Conservation (phyloP, 2,888 invertebrate species). For the Drosophila neonasuta region DNA sequence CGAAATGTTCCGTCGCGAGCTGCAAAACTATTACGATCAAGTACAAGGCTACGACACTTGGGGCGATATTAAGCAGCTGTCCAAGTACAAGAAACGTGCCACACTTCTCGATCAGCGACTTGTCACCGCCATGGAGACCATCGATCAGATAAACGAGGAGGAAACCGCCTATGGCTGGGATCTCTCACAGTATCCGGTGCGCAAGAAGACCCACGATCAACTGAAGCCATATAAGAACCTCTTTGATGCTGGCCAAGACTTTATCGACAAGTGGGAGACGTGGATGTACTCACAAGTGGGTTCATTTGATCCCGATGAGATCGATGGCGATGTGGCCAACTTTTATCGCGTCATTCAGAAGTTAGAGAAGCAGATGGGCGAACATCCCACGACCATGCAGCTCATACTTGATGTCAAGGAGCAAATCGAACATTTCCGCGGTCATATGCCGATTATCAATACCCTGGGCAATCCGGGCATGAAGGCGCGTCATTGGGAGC, state of each 20-base stretch:
- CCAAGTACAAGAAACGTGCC: constrained; percentile 91
- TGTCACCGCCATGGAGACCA: constrained; percentile 88
- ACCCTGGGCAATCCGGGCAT: constrained; percentile 97
- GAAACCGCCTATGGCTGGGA: constrained; percentile 95
- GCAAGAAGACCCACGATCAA: constrained; percentile 90
- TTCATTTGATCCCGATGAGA: constrained; percentile 92
- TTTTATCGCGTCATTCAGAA: constrained; percentile 89
- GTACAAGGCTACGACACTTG: constrained; percentile 93
- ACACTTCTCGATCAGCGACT: constrained; percentile 87
- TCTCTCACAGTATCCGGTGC: constrained; percentile 92
- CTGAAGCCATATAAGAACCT: constrained; percentile 93
- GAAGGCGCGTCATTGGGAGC: constrained; percentile 96
- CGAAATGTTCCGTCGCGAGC: constrained; percentile 90
- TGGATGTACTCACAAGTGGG: constrained; percentile 95
- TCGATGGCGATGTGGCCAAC: constrained; percentile 85
- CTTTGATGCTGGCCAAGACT: constrained; percentile 94
- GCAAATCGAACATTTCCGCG: constrained; percentile 93
- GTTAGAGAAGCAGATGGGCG: constrained; percentile 92
- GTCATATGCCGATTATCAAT: constrained; percentile 94
- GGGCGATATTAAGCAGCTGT: constrained; percentile 92
- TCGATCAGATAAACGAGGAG: constrained; percentile 95
- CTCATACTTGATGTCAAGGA: constrained; percentile 85
- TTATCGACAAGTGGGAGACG: constrained; percentile 89
- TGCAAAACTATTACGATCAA: constrained; percentile 90
- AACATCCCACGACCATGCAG: constrained; percentile 88